Evolutionary conservation across 2,888 invertebrate genomes (phyloP), one percentile per base, ranked within the genome.

Genomic region (Caradrina kadenii): DNA sequence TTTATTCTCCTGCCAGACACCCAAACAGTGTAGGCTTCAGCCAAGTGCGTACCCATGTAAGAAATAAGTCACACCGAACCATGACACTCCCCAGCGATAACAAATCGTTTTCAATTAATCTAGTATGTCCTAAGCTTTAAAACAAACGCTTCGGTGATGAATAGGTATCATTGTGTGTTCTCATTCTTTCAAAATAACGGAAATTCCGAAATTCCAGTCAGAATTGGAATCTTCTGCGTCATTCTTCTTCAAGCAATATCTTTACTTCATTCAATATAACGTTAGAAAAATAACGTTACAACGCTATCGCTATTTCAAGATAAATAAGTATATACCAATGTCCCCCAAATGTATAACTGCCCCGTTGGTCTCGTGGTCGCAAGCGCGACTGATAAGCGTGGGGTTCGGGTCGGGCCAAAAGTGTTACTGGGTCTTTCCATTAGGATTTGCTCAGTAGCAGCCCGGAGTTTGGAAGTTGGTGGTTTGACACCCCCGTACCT

Each of bases 81-180:
- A 8, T 42, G 49, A 21, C 45, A 15, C 11, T 3, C 69, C 21
- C 17, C 21, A 13, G 22, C 13, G 26, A 60, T 48, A 39, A 77
- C 10, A 63, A 59, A 77, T 77, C 26, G 39, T 19, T 17, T 72
- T 52, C 22, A 48, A 74, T 74, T 48, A n/a, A 59, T 77, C 50
- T 72, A 39, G 42, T 31, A 7, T 69, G 54, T 31, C 11, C 31
- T 59, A 17, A 19, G 35, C 21, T 53, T 31, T 48, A 35, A 2
- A 49, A 58, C 42, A 70, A 60, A 58, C 39, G 55, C 31, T 26
- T 31, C 15, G 6, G 35, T 56, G 56, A 56, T 52, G 11, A 42
- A 65, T 45, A 11, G 11, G 17, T 19, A 15, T 35, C 19, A 54
- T 19, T 19, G 8, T 65, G 17, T 31, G 13, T 60, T 49, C 48